A percentile compares a stretch with the other conserved stretches of the same genome.
phyloP scores from a whole-genome alignment of 2,797 vertebrate genomes.

The Anguilla pacifica region DNA sequence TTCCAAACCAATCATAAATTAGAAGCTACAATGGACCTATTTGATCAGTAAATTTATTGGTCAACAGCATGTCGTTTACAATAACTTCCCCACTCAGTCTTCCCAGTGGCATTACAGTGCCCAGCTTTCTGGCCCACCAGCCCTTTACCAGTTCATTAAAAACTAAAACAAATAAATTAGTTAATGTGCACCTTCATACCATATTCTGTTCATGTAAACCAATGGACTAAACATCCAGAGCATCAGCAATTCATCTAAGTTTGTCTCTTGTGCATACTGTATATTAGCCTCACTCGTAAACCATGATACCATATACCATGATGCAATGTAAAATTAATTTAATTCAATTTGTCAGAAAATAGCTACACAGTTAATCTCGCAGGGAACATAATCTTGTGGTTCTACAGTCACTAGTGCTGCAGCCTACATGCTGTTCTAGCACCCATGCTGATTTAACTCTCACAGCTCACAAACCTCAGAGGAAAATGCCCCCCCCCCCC shows the following conservation, averaged over 20 bases:
- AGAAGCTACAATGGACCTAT: neutral
- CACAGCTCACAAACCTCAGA: neutral
- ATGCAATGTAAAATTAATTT: neutral
- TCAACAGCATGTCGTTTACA: neutral
- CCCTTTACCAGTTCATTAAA: neutral
- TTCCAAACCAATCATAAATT: neutral
- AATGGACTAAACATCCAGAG: neutral
- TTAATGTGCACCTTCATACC: neutral
- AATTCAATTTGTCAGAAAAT: neutral
- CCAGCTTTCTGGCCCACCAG: neutral
- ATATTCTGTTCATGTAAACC: neutral
- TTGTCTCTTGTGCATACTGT: neutral
- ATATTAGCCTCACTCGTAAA: neutral
- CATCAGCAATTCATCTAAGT: neutral
- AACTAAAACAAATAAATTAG: neutral
- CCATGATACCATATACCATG: neutral
- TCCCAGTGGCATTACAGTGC: neutral
- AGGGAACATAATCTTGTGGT: neutral
- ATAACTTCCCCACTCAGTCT: neutral
- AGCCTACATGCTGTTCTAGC: neutral
- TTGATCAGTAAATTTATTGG: neutral
- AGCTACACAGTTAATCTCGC: neutral
- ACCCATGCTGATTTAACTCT: neutral
- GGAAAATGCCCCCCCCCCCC: neutral
- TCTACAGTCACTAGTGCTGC: neutral